Base-by-base conservation (phyloP, 2,113 vertebrate species). In the Todiramphus chloris region DNA sequence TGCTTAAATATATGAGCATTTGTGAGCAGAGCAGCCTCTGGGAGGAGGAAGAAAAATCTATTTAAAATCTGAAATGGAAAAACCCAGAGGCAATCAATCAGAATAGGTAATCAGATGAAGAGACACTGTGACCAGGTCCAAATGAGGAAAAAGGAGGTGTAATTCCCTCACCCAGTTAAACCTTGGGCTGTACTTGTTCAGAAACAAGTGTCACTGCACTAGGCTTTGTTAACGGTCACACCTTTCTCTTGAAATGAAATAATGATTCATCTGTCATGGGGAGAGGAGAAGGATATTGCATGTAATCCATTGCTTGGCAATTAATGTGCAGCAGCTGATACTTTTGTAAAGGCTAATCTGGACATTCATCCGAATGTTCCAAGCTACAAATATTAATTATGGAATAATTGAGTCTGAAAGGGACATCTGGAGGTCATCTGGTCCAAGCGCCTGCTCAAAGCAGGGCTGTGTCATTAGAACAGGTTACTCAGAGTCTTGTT, bases 1-100 rank as follows among this genome's bases (percentile, higher is more conserved):
- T 67, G 30, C n/a, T 64, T 88, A 80, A 83, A 69, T 46, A 72
- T 9, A 25, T 35, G 30, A 81, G 51, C 74, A 72, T 67, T 35
- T 91, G 48, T 80, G 56, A 72, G 60, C 72, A 75, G 39, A 80
- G 20, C 25, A 83, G 30, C 35, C 25, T 56, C 67, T 76, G 11
- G 50, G 51, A 74, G 20, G 31, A 48, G 33, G 12, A 91, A 87
- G 15, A 68, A 63, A 84, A 66, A 41, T 23, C 46, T 76, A 2
- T 69, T 95, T 87, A 62, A 91, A 82, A 79, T 33, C 30, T 44
- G n/a, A 93, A 83, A 87, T 79, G 37, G 74, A 89, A 94, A 83
- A 94, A 50, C 27, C 27, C 58, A 73, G 53, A 1, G 5, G 73
- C n/a, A 66, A 44, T 74, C 68, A 77, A 78, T 83, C 64, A 63